Base-by-base conservation (phyloP, 2,888 invertebrate genomes). In the Pterobdella sp. region DNA sequence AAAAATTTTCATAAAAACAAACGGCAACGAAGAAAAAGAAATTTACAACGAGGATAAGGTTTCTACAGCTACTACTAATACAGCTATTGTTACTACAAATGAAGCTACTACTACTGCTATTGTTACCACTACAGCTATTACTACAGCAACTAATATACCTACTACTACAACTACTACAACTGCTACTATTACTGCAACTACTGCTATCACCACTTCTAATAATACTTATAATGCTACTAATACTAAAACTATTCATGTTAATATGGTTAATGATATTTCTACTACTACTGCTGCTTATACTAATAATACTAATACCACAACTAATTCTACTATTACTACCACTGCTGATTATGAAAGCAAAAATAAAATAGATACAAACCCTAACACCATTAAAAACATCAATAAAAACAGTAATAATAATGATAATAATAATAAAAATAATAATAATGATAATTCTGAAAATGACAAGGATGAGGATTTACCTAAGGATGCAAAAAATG, bases 341-440 rank as follows among this genome's bases (percentile, higher is more conserved):
- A n/a, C n/a, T n/a, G n/a, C n/a, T 22, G 4, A n/a, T 56, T 26
- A n/a, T 26, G 26, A 56, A 22, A 56, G 26, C 60, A 56, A n/a
- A 22, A 56, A 56, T 56, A 56, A 56, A 26, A 56, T 4, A 26
- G 26, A 56, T 26, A 56, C 7, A 7, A 56, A 56, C 60, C 18
- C 4, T n/a, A 56, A 56, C 60, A 56, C 3, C n/a, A 56, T 26
- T 22, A n/a, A 4, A 22, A 56, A 56, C 60, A 56, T 26, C n/a
- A 56, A 56, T 26, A 56, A 56, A 4, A 56, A 56, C 60, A 56
- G 26, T 56, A 56, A n/a, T 56, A 56, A 56, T 22, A 56, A 56
- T 22, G 26, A 56, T 22, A 56, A 56, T n/a, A 56, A 56, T n/a
- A 56, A 56, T 26, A 56, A 56, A 4, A 56, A 56, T 26, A 56